Base-by-base conservation (phyloP, 2,888 invertebrate species). In the Melanostoma mellinum region DNA sequence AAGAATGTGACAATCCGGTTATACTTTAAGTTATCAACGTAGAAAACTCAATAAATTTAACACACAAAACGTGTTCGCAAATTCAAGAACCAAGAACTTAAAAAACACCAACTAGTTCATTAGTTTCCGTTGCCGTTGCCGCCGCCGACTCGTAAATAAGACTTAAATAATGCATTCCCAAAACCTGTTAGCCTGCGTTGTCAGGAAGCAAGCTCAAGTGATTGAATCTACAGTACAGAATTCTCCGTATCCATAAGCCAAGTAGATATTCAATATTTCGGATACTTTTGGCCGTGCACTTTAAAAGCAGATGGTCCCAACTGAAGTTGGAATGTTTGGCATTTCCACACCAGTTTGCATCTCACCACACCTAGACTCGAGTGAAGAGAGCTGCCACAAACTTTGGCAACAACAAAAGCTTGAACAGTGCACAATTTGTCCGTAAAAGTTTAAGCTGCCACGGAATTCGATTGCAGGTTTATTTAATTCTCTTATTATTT, bases 331-430 rank as follows among this genome's bases (percentile, higher is more conserved):
- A 63, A 63, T 50, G 50, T 50, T 63, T 63, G 63, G 63, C 38
- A 63, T 63, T 63, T 63, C 6, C 32, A 63, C 35, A 32, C 46
- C 30, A n/a, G 30, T 6, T 63, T 63, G n/a, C 6, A 50, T n/a
- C 50, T 63, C 20, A 20, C 48, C 63, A 50, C 63, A 50, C 63
- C 63, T 63, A 50, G 40, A 58, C 63, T 2, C 20, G 1, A 38
- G n/a, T 42, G 5, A 42, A 33, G 8, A 9, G 61, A 71, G 10
- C 69, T 33, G 33, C 50, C 42, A 38, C 33, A 44, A 63, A 32
- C 58, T 68, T 65, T 55, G 48, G 71, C 42, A 67, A 65, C 75
- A 71, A 48, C 50, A 67, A 81, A 79, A 75, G 69, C 75, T 80
- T n/a, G 10, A 71, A 36, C 63, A 50, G 36, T 78, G 35, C 50